phyloP scores from a whole-genome alignment of 2,888 invertebrate genomes.

The Amphipyra tragopoginis region DNA sequence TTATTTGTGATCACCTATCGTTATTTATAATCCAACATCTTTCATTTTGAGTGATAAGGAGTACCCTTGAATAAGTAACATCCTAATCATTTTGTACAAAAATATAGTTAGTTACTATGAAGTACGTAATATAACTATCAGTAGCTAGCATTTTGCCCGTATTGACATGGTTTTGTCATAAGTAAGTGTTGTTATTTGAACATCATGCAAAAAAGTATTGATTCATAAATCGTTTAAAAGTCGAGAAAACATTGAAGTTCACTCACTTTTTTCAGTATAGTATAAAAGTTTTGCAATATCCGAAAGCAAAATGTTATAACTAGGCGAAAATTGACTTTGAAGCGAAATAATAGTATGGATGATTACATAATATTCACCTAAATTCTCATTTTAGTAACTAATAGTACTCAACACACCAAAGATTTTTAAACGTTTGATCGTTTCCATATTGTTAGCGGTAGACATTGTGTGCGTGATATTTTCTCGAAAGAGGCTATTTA shows the following conservation, averaged over 20 bases:
- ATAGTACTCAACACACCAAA: constrained; percentile 58
- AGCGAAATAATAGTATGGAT: too few relatives aligned
- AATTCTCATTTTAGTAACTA: constrained; percentile 39
- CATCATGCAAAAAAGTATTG: too few relatives aligned
- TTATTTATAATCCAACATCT: not conserved
- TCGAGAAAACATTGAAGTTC: too few relatives aligned
- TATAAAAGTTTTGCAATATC: too few relatives aligned
- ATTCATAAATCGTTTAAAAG: too few relatives aligned
- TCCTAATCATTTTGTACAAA: constrained; percentile 16
- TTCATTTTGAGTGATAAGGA: constrained; percentile 1
- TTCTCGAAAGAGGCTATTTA: constrained; percentile 58
- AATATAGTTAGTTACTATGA: constrained; percentile 12
- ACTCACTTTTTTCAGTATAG: too few relatives aligned
- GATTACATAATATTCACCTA: not conserved
- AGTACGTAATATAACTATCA: constrained; percentile 4
- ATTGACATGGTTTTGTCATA: not conserved
- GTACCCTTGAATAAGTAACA: not conserved
- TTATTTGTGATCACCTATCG: not conserved
- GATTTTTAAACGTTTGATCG: constrained; percentile 49
- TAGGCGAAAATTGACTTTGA: too few relatives aligned
- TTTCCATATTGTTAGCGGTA: constrained; percentile 50
- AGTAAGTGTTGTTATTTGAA: too few relatives aligned
- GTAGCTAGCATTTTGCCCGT: constrained; percentile 8
- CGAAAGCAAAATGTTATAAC: too few relatives aligned
- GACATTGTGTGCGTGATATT: constrained; percentile 54